Base-by-base conservation (phyloP, 1,140 invertebrate genomes). In the Atopsyche davidsoni region DNA sequence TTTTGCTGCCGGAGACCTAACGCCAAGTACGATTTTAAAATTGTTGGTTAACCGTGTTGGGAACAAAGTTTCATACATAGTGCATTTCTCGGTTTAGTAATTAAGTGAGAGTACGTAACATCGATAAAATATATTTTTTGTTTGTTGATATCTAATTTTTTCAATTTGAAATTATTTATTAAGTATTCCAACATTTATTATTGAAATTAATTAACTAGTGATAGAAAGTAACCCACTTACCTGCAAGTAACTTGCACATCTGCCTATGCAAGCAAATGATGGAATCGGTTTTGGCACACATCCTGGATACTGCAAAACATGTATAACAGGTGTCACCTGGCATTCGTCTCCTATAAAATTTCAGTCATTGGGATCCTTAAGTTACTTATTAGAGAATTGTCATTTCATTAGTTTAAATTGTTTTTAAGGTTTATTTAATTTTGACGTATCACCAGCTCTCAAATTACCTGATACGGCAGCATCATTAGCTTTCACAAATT, bases 201-300 rank as follows among this genome's bases (percentile, higher is more conserved):
- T 36, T 16, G 7, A 36, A n/a, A 14, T 21, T 14, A 14, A 42
- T 28, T 42, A 1, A 31, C 13, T 45, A n/a, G 7, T 14, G n/a
- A 1, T 17, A 48, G n/a, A 2, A 48, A 34, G 14, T 21, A 46
- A n/a, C 11, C 34, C 9, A 24, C 36, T 69, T 75, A 94, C 91
- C 79, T 96, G 91, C 22, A 96, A 80, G 60, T 95, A 96, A 56
- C 89, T 92, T 25, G 86, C 85, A 64, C 92, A 96, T 62, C 86
- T 81, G 45, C 92, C 92, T 51, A 85, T 87, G 63, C 92, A 96
- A 7, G 91, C 91, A 69, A 92, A 95, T 36, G 89, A 93, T 4
- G 92, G 90, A 60, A 96, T 93, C 2, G 89, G 89, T 66, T 93
- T 93, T 14, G 91, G 89, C 18, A 91, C 81, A 73, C 92, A 96